Evolutionary conservation across 2,113 vertebrate species (phyloP), one percentile per base, ranked within the genome.

Genomic region (Xiphias gladius): DNA sequence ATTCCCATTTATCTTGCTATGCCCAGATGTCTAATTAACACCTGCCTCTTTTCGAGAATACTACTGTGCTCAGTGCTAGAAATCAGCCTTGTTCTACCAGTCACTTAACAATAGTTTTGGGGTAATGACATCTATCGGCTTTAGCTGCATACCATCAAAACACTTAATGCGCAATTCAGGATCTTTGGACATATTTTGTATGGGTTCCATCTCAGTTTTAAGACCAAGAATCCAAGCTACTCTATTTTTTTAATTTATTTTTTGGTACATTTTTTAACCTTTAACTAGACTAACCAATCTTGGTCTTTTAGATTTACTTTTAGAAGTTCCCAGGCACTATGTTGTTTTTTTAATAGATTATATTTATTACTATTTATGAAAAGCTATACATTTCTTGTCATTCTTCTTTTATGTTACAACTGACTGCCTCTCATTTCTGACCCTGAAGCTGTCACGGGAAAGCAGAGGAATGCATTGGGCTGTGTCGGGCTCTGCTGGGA

Each of bases 391-490:
- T 39, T 17, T 63, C 2, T 20, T 68, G 32, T 22, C 30, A 43
- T 75, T 55, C 57, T 6, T 17, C 6, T 5, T 61, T 61, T 2
- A 6, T 55, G 3, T 43, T 50, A 68, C 5, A 24, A 43, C 30
- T 26, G 5, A 7, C 32, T 58, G 4, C 14, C 16, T 76, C 19
- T 72, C 5, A 7, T 48, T 7, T 82, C 14, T 65, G 19, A 67
- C 63, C 24, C 24, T 35, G 32, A 52, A 99, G 98, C 95, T 99
- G 98, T 90, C 96, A 99, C 0, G 98, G 98, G 73, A 99, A 99
- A 91, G 97, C 97, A 0, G 98, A 99, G 93, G 98, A 99, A 90
- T 99, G 98, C 91, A 97, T 99, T 0, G 97, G 97, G 13, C 95
- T 99, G 57, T 99, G 98, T 88, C 96, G 98, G 28, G 96, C 98